These are phyloP conservation scores for Gymnodraco acuticeps DNA, from an alignment of 2,797 vertebrate species.

Conservation along the genomic window DNA sequence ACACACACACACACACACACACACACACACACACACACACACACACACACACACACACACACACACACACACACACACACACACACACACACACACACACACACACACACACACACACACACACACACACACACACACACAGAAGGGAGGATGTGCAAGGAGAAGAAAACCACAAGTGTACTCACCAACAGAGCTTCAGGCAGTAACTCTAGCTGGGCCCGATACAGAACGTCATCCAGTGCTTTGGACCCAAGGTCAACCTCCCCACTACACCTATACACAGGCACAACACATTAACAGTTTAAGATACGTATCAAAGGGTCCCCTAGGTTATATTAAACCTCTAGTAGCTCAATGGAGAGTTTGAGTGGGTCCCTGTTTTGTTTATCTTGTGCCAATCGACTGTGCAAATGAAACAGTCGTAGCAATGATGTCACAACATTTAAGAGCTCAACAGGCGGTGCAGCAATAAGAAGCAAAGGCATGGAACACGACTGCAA, in stretches of 20 bases:
- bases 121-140: slow-evolving; percentile 20
- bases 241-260: slow-evolving; percentile 95
- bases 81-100: slow-evolving; percentile 36
- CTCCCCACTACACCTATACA: slow-evolving; percentile 94
- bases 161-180: slow-evolving; percentile 44
- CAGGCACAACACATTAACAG: slow-evolving; percentile 18
- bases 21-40: slow-evolving; percentile 40
- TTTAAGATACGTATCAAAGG: background rate
- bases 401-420: background rate
- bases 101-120: slow-evolving; percentile 40
- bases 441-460: slow-evolving; percentile 1
- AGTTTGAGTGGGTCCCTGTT: background rate
- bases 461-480: background rate
- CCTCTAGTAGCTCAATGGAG: background rate
- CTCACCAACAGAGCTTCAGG: slow-evolving; percentile 98
- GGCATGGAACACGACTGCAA: background rate
- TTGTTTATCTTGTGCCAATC: background rate
- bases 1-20: slow-evolving; percentile 38
- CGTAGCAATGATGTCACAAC: background rate
- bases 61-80: slow-evolving; percentile 31
- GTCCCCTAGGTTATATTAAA: background rate
- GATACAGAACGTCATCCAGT: slow-evolving; percentile 95
- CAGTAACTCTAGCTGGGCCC: slow-evolving; percentile 95
- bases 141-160: background rate
- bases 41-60: slow-evolving; percentile 15